Base-by-base conservation (phyloP, 2,113 vertebrate species). In the Notarius lentiginosus region DNA sequence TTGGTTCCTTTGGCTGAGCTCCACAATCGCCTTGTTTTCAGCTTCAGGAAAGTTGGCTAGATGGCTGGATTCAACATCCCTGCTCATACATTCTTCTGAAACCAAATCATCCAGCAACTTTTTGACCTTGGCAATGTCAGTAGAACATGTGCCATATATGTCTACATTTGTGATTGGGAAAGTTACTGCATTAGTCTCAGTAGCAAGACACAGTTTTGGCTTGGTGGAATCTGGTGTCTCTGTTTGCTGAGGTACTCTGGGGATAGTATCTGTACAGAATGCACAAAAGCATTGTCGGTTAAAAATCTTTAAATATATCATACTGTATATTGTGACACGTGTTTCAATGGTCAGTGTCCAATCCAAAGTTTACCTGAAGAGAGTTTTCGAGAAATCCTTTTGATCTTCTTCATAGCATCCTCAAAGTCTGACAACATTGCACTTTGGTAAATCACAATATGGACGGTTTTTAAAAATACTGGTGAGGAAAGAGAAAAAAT, bases 381-480 rank as follows among this genome's bases (percentile, higher is more conserved):
- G 18, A 60, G 41, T 51, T 73, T 87, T 75, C 75, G 87, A 5
- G 79, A 83, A 24, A 88, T 75, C 51, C 51, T 88, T 63, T 90
- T 92, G 41, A 60, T 85, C 18, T 83, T 87, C 65, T 88, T 90
- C 60, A 93, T 17, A 41, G 76, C 87, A 11, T 91, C 65, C 56
- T 84, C 60, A 92, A 93, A 93, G 41, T 89, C 86, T 20, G 86
- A 41, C 49, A 92, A 51, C 87, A 92, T 90, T 10, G 86, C 77
- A 5, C 20, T 4, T 87, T 92, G 91, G 84, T 92, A 93, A 89
- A 93, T 85, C 14, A 93, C 89, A n/a, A 93, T 85, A 60, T 92
- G 87, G 60, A 93, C 66, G 2, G 49, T 11, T 63, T 84, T 92
- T 60, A 93, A 4, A 24, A 84, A 86, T 72, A 86, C 60, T 24